Percentiles rank a stretch among this genome's conserved stretches.
Evolutionary conservation across 2,113 vertebrate species (phyloP).

Genomic region (Ia io): DNA sequence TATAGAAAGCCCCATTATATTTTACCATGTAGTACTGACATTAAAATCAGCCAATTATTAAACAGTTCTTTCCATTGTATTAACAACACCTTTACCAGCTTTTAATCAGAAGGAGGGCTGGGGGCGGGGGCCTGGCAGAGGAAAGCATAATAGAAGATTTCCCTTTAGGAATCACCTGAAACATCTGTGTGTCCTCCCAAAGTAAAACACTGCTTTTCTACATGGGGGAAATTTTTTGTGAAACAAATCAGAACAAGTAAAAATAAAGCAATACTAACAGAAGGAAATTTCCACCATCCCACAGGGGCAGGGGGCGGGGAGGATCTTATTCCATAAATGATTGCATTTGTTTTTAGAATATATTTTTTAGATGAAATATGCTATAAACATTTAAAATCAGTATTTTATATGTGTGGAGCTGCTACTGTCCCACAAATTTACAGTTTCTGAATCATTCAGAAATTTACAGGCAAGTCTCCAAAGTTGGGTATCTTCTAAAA

Average conservation of each 20-base stretch:
- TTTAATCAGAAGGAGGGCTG: constrained; percentile 28
- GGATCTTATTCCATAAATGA: not conserved
- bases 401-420: not conserved
- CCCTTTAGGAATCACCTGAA: constrained; percentile 72
- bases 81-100: constrained; percentile 20
- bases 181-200: constrained; percentile 64
- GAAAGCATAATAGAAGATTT: constrained; percentile 55
- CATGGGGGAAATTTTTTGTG: constrained; percentile 73
- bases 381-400: not conserved
- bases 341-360: not conserved
- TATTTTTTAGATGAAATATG: not conserved
- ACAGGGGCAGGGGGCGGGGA: accelerated
- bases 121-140: not conserved
- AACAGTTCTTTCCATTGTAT: not conserved
- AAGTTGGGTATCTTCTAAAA: not conserved
- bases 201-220: constrained; percentile 71
- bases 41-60: not conserved
- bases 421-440: not conserved
- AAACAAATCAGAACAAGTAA: constrained; percentile 75
- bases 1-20: not conserved
- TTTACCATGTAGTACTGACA: not conserved
- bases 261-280: constrained; percentile 56
- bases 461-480: not conserved
- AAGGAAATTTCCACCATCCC: not conserved
- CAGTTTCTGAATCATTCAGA: not conserved